Evolutionary conservation across 2,113 vertebrate species (phyloP).

Genomic region (Oncorhynchus gorbuscha): DNA sequence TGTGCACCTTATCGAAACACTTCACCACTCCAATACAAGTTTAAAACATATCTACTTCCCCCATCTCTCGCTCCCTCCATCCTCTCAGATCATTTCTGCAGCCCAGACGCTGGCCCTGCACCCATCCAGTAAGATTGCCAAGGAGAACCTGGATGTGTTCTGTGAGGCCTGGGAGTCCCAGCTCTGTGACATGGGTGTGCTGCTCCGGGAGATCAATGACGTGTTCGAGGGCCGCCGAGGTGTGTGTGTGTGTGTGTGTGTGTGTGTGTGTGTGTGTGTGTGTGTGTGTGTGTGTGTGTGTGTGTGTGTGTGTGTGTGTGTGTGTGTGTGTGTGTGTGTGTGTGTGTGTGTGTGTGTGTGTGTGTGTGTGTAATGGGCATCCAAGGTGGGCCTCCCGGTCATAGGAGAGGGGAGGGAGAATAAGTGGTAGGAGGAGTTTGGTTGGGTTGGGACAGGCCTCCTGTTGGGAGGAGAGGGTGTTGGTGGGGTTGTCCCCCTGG

Average conservation of each 20-base stretch:
- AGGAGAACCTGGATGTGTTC: conserved; percentile 98
- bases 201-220: conserved; percentile 92
- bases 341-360: conserved; percentile 87
- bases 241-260: conserved; percentile 53
- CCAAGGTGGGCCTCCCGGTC: no score
- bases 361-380: conserved; percentile 53
- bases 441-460: no score
- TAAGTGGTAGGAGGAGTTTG: no score
- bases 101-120: conserved; percentile 94
- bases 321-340: conserved; percentile 86
- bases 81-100: conserved; percentile 89
- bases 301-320: conserved; percentile 83
- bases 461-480: no score
- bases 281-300: conserved; percentile 3
- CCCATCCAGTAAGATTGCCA: conserved; percentile 97
- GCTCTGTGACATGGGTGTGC: conserved; percentile 88
- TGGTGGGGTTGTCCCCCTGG: no score
- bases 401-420: neutral
- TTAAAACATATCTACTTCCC: neutral
- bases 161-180: conserved; percentile 99
- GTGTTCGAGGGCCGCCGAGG: conserved; percentile 94
- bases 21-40: no score
- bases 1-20: no score
- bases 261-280: conserved; percentile 3
- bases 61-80: no score